These are phyloP conservation scores for Phasia obesa DNA, from an alignment of 2,888 invertebrate species.

Conservation along the genomic window DNA sequence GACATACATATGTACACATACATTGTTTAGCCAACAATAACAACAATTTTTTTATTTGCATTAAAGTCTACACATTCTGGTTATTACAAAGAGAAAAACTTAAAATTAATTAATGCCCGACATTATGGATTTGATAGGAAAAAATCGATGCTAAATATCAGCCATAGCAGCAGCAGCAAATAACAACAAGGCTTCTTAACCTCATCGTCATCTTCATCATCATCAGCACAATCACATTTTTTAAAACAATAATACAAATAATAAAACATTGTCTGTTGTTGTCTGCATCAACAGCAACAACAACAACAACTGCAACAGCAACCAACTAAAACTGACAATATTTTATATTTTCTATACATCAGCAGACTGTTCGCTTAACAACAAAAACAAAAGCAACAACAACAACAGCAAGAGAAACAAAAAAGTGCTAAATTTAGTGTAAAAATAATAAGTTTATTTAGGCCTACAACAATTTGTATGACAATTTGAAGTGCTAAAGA, in stretches of 20 bases:
- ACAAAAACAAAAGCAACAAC: neutral
- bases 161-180: constrained; percentile 36
- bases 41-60: neutral
- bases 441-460: constrained; percentile 59
- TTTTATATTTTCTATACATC: constrained; percentile 52
- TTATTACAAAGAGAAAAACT: constrained; percentile 45
- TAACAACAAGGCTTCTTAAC: too few species aligned
- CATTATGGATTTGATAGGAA: constrained; percentile 71
- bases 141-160: constrained; percentile 70
- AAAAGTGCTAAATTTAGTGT: constrained; percentile 68
- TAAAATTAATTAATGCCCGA: constrained; percentile 70
- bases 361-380: constrained; percentile 14
- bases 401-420: constrained; percentile 3
- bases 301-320: neutral
- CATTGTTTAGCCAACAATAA: constrained; percentile 18
- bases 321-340: constrained; percentile 50
- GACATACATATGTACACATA: too few species aligned
- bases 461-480: constrained; percentile 61
- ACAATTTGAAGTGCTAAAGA: constrained; percentile 67
- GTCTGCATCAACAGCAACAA: constrained; percentile 24
- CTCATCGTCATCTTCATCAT: constrained; percentile 42
- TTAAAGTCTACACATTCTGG: constrained; percentile 27
- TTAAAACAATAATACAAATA: constrained; percentile 52
- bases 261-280: constrained; percentile 57
- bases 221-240: constrained; percentile 41